Evolutionary conservation across 2,797 vertebrate species (phyloP), one percentile per base, ranked within the genome.

Genomic region (Gymnothorax javanicus): DNA sequence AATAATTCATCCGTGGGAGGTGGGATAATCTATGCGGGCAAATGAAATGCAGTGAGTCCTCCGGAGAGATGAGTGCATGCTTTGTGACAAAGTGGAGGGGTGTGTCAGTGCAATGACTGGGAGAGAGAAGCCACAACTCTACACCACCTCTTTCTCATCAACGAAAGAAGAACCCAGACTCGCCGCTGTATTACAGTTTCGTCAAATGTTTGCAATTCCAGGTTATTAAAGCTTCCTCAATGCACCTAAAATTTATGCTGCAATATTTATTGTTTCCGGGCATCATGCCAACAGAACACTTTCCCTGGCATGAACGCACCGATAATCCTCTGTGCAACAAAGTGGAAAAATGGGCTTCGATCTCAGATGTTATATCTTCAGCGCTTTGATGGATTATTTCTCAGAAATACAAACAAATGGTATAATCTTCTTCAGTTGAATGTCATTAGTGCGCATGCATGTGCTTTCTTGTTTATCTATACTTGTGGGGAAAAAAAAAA

Each of bases 331-430:
- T 23, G 20, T 23, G 77, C 77, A 56, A 81, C 77, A 56, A 81
- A 81, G 77, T 56, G 77, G 77, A 81, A 81, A 81, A 81, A 81
- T 52, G n/a, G 77, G 7, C 77, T 81, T 81, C 56, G 77, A 60
- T 62, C 17, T 60, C 12, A 83, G 82, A 83, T 83, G 62, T 25
- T 58, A 20, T 83, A 33, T 62, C 59, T 60, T 25, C 33, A 4
- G 17, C 12, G 82, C 60, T 23, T 60, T 83, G 82, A 83, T 83
- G 82, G 82, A 83, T 83, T 62, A 83, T 83, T 83, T 83, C 82
- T 83, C 56, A 12, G 82, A 60, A 33, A 33, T 62, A 12, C 82
- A 62, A 83, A 62, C 82, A 83, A 83, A 62, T 62, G 82, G 3
- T 25, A 17, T 83, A 83, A 83, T 83, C 82, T 62, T 62, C 27